Evolutionary conservation across 2,888 invertebrate genomes (phyloP).

Genomic region (Andricus quercusramuli): DNA sequence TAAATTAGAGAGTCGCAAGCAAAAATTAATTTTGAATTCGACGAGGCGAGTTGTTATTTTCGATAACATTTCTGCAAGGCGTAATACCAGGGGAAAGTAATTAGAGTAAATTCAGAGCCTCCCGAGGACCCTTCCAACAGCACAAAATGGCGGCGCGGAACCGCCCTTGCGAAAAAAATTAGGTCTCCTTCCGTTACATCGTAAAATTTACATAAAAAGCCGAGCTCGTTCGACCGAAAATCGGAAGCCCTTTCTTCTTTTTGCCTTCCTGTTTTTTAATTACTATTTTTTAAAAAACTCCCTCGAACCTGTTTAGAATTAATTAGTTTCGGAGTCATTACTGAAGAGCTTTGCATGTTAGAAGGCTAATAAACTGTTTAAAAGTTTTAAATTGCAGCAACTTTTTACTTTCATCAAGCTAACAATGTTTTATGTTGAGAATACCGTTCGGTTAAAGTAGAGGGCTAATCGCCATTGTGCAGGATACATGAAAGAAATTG

Average conservation of each 20-base stretch:
- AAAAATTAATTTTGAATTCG: constrained; percentile 44
- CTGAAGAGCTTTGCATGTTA: constrained; percentile 9
- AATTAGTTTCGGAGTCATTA: constrained; percentile 27
- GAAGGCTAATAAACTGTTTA: constrained; percentile 23
- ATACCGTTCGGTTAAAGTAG: too few relatives aligned
- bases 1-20: constrained; percentile 39
- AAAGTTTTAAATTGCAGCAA: constrained; percentile 12
- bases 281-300: constrained; percentile 19
- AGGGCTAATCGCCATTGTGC: background rate
- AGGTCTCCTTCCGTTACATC: constrained; percentile 69
- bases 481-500: background rate
- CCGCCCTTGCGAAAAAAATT: constrained; percentile 74
- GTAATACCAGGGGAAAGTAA: constrained; percentile 74
- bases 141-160: constrained; percentile 74
- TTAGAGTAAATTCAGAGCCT: constrained; percentile 75
- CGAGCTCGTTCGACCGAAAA: constrained; percentile 39
- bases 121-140: constrained; percentile 70
- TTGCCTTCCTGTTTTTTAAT: constrained; percentile 34
- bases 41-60: constrained; percentile 70
- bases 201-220: constrained; percentile 69
- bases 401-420: background rate
- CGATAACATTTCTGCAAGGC: constrained; percentile 74
- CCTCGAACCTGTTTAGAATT: constrained; percentile 36
- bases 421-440: constrained; percentile 17
- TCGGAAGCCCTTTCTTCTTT: constrained; percentile 35